Conservation (phyloP, 1,140 invertebrate genomes). For the Dysdera silvatica region DNA sequence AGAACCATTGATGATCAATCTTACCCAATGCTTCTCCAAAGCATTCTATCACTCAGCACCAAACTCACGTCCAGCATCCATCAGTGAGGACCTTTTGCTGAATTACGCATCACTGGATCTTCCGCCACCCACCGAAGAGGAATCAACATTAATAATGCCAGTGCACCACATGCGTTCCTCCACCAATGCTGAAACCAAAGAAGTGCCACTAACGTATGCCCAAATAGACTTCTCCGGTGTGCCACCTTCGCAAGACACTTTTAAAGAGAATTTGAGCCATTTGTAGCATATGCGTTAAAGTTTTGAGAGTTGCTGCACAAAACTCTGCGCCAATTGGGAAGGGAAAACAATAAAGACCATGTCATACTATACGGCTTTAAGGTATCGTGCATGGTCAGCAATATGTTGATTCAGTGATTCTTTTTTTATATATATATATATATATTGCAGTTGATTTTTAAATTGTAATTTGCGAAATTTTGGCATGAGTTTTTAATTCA, state of each 20-base stretch:
- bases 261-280: constrained; percentile 23
- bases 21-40: constrained; percentile 7
- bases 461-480: too few relatives aligned
- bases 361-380: too few relatives aligned
- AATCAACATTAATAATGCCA: background rate
- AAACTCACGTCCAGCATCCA: constrained; percentile 43
- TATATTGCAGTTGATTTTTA: too few relatives aligned
- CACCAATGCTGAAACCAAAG: constrained; percentile 17
- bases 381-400: too few relatives aligned
- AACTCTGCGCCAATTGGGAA: too few relatives aligned
- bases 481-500: too few relatives aligned
- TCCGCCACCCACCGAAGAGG: constrained; percentile 38
- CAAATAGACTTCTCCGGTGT: constrained; percentile 21
- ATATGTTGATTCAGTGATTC: too few relatives aligned
- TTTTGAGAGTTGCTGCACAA: too few relatives aligned
- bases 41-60: background rate
- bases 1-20: constrained; percentile 10
- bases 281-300: too few relatives aligned
- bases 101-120: constrained; percentile 61
- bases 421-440: too few relatives aligned
- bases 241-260: constrained; percentile 23
- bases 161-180: background rate
- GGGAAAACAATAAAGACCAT: too few relatives aligned
- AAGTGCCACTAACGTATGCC: constrained; percentile 21
- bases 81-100: constrained; percentile 47